These are phyloP conservation scores for Tachina fera DNA, from an alignment of 2,888 invertebrate genomes.

Conservation along the genomic window DNA sequence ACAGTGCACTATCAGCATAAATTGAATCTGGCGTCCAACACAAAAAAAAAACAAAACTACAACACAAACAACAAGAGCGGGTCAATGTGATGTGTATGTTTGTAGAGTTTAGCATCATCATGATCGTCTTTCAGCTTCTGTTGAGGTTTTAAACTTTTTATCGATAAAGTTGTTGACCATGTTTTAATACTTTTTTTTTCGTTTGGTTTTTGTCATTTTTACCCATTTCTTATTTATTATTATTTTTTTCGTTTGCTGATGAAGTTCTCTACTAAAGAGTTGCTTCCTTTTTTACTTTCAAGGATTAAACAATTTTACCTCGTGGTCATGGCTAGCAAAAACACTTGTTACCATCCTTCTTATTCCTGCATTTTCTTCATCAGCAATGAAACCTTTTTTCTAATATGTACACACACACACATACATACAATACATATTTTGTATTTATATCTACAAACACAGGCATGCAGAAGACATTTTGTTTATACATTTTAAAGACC, in stretches of 20 bases:
- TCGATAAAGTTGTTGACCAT: constrained; percentile 64
- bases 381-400: constrained; percentile 11
- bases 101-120: constrained; percentile 35
- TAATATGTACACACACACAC: not conserved
- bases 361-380: constrained; percentile 29
- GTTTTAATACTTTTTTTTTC: constrained; percentile 11
- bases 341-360: constrained; percentile 52
- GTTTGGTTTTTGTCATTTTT: not conserved
- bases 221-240: not conserved
- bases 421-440: not conserved
- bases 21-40: constrained; percentile 57
- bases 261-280: constrained; percentile 38
- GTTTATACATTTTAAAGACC: not conserved
- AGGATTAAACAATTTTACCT: constrained; percentile 65
- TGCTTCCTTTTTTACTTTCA: constrained; percentile 48
- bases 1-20: constrained; percentile 59
- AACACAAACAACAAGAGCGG: constrained; percentile 26
- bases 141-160: constrained; percentile 65
- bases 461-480: not conserved
- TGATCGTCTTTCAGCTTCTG: constrained; percentile 34
- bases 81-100: constrained; percentile 36
- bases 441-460: not conserved
- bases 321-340: constrained; percentile 59
- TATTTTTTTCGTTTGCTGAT: constrained; percentile 30
- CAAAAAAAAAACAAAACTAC: not conserved